Evolutionary conservation across 2,888 invertebrate species (phyloP), one percentile per base, ranked within the genome.

Genomic region (Acanthopleura granulata): DNA sequence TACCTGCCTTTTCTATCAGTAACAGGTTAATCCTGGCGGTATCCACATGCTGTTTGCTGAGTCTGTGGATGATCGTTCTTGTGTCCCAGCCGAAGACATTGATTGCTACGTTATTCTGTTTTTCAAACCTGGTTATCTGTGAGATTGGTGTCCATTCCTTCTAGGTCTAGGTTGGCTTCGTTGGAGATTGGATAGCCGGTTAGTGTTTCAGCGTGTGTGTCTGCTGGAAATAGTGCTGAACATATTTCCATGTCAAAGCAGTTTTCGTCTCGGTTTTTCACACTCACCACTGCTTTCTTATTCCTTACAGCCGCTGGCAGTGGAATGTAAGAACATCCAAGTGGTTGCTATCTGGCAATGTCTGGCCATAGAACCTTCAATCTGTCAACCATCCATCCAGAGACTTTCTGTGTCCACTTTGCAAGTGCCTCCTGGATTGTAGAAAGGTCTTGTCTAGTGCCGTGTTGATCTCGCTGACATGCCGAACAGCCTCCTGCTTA

Each of bases 351-450:
- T 11, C 40, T 3, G 9, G 40, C 9, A 9, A 40, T 40, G 40
- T 40, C 40, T 9, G 9, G 40, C 40, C 40, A 40, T 40, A 72
- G 72, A 18, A 16, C 25, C 1, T 22, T 12, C 18, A 72, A 51
- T 49, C 72, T 14, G n/a, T 75, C 75, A 18, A 72, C 75, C 0
- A 29, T 66, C 75, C 75, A 75, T 14, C 72, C 75, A 1, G 62
- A 75, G 14, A 4, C 12, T 61, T 11, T 61, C n/a, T 61, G n/a
- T 6, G 61, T 61, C n/a, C 25, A 61, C 6, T 61, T 11, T 12
- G 1, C 61, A 61, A 61, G 61, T 3, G n/a, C 57, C 16, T 51
- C 15, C 57, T 15, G 57, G 15, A 51, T 16, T 25, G n/a, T 6
- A 12, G 61, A 6, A 22, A 22, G n/a, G 61, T 6, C 12, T 22